phyloP scores from a whole-genome alignment of 2,797 vertebrate species.

The Phoxinus dragarum region DNA sequence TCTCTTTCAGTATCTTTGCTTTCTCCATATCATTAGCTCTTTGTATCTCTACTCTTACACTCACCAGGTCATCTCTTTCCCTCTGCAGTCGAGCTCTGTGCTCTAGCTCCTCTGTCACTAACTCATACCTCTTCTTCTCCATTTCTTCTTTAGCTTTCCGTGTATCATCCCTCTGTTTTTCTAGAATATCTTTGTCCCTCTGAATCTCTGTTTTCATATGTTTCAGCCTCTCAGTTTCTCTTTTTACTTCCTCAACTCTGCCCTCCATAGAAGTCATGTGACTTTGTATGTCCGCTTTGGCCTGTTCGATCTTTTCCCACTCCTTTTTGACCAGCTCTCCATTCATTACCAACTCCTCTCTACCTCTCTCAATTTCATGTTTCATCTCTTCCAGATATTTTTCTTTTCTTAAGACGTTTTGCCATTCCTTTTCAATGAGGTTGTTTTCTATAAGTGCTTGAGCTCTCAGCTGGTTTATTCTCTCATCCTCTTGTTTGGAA shows the following conservation, averaged over 20 bases:
- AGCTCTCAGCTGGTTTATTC: conserved; percentile 51
- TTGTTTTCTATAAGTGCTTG: conserved; percentile 56
- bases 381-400: conserved; percentile 55
- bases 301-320: conserved; percentile 49
- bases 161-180: conserved; percentile 43
- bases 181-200: conserved; percentile 47
- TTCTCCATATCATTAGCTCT: conserved; percentile 43
- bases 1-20: conserved; percentile 41
- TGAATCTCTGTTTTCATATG: conserved; percentile 43
- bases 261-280: conserved; percentile 40
- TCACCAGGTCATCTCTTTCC: conserved; percentile 55
- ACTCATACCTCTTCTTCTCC: conserved; percentile 54
- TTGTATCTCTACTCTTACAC: conserved; percentile 47
- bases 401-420: conserved; percentile 49
- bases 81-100: conserved; percentile 53
- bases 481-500: conserved; percentile 51
- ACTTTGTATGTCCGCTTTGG: conserved; percentile 38
- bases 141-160: conserved; percentile 51
- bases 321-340: conserved; percentile 50
- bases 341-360: conserved; percentile 49
- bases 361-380: conserved; percentile 30
- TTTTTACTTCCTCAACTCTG: conserved; percentile 47
- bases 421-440: conserved; percentile 53
- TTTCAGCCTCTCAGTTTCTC: conserved; percentile 44
- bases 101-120: conserved; percentile 53